Base-by-base conservation (phyloP, 1,140 invertebrate species). In the Euura saliciscinereae region DNA sequence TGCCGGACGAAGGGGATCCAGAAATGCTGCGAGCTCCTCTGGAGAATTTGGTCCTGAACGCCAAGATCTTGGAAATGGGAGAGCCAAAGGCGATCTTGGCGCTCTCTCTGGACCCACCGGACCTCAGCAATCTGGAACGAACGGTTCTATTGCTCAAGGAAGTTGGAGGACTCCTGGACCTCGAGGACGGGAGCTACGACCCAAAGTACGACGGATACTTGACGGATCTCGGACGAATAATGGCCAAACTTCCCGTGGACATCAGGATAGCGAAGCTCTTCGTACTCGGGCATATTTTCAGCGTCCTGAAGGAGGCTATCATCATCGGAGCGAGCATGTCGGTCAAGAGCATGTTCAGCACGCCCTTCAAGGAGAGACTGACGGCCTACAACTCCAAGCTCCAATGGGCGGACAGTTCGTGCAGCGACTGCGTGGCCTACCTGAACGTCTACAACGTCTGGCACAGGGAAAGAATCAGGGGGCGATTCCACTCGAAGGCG, bases 141-240 rank as follows among this genome's bases (percentile, higher is more conserved):
- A 97, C 97, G 2, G 89, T 99, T 70, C 86, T 97, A 6, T 84
- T 91, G 46, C 86, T 99, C 0, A 98, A 99, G 89, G 96, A 98
- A 89, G 92, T 90, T 8, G 94, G 94, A 5, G 94, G 90, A 0
- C 78, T 98, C 3, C 88, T 91, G 43, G 88, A 91, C 46, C 91
- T 86, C 0, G 75, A 70, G 0, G 71, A 71, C 4, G 51, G 74
- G 66, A 90, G 87, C 0, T 73, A 86, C n/a, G 87, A 89, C 74
- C 85, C 88, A 65, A 79, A 83, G 10, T 86, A 91, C 51, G 97
- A 99, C 87, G 97, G 97, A n/a, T 93, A 98, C 73, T 78, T 99
- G 10, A 99, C 97, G 0, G 94, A 93, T 83, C 87, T 99, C 73
- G 98, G 98, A 1, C 87, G 87, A 44, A 89, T 99, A 0, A 94